phyloP scores from a whole-genome alignment of 1,140 invertebrate species.

The Ceratosolen solmsi region DNA sequence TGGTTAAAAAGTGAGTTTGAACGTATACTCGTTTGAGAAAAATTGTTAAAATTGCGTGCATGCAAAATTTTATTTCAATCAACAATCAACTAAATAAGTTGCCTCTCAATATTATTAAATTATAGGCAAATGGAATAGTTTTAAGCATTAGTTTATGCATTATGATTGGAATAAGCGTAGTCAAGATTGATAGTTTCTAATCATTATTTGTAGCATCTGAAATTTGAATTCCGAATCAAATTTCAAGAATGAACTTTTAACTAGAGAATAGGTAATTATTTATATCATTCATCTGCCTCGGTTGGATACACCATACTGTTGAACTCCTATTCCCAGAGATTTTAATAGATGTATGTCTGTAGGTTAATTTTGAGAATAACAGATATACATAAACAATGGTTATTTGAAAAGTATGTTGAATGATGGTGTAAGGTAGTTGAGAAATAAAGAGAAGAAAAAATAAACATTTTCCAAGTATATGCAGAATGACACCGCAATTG shows the following conservation, averaged over 20 bases:
- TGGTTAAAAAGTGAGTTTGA: too few relatives aligned
- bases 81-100: neutral
- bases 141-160: constrained; percentile 6
- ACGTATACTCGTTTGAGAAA: too few relatives aligned
- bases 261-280: too few relatives aligned
- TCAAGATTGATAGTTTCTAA: too few relatives aligned
- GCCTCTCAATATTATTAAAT: neutral
- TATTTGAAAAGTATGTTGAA: neutral
- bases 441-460: neutral
- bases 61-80: constrained; percentile 26
- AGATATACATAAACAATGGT: constrained; percentile 13
- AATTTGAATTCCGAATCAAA: neutral
- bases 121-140: neutral
- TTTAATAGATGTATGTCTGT: constrained; percentile 9
- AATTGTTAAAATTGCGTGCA: constrained; percentile 5
- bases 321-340: constrained; percentile 32
- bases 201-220: neutral
- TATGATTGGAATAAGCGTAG: too few relatives aligned
- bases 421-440: constrained; percentile 26
- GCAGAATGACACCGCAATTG: neutral
- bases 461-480: neutral
- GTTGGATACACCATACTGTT: too few relatives aligned
- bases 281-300: too few relatives aligned
- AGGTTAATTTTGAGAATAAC: neutral
- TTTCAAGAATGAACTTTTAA: neutral